Base-by-base conservation (phyloP, 2,797 vertebrate genomes). In the Rhinatrema bivittatum region DNA sequence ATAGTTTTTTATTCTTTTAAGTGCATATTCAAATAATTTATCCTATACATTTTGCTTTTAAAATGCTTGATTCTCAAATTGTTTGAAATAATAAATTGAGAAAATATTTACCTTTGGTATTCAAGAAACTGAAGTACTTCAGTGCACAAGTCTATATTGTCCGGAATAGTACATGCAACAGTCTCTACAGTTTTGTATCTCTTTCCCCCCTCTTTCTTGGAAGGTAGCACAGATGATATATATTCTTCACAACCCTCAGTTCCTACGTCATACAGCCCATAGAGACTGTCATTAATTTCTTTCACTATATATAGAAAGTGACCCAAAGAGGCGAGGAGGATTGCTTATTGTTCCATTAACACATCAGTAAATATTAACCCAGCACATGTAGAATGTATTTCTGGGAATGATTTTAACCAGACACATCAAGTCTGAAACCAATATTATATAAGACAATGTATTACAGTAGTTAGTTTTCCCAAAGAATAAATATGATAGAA, bases 221-320 rank as follows among this genome's bases (percentile, higher is more conserved):
- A 51, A 39, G 40, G 47, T 15, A 35, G 24, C 46, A 46, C 32
- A 4, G 26, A 66, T 67, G 57, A 82, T 67, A 78, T 73, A 73
- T 45, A 17, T 55, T 46, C 62, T 40, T 53, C 56, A 50, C 42
- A 28, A 68, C 62, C 59, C 61, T 41, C 43, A 41, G 56, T 63
- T 70, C 64, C 76, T 76, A 73, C 70, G 66, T 74, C 74, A 78
- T 59, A 57, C 60, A 72, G 58, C 42, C 46, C 38, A 33, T 46
- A 40, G 35, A 49, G 6, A 31, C 47, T 29, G 58, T 62, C 23
- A 25, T 68, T 61, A 50, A 59, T 62, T 51, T 50, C 49, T 18
- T 37, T 51, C 56, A 36, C 37, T 37, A 20, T 2, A 42, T 53
- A 53, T 37, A 60, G 60, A 61, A 56, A 53, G 45, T 44, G 45